Evolutionary conservation across 2,888 invertebrate genomes (phyloP).

Genomic region (Dynastes tityus): DNA sequence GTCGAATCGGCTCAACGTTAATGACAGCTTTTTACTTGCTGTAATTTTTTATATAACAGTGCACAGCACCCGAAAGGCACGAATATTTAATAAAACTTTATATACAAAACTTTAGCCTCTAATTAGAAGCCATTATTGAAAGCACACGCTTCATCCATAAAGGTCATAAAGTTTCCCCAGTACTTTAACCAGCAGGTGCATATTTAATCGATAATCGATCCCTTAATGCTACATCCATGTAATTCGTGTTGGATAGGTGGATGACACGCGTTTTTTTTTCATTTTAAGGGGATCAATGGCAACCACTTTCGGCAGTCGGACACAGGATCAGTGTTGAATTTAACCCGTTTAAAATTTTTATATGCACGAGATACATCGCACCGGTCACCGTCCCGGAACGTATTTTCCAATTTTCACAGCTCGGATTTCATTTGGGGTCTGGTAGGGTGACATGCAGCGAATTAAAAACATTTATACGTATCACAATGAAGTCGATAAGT

Average conservation of each 20-base stretch:
- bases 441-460: neutral
- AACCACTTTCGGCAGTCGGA: neutral
- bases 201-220: neutral
- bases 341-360: slow-evolving; percentile 21
- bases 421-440: neutral
- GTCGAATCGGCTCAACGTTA: no score
- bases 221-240: slow-evolving; percentile 3
- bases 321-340: slow-evolving; percentile 7
- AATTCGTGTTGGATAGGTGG: neutral
- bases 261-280: no score
- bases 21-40: no score
- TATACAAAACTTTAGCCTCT: no score
- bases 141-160: no score
- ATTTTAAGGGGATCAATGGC: no score
- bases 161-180: no score
- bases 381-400: neutral
- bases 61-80: no score
- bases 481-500: neutral
- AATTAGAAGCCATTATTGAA: no score
- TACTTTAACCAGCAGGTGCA: neutral
- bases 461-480: neutral
- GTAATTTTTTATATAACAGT: no score
- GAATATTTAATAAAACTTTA: no score
- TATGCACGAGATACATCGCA: neutral
- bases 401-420: slow-evolving; percentile 9